Conservation (phyloP, 2,113 vertebrate species). For the Rhabdomys dilectus region DNA sequence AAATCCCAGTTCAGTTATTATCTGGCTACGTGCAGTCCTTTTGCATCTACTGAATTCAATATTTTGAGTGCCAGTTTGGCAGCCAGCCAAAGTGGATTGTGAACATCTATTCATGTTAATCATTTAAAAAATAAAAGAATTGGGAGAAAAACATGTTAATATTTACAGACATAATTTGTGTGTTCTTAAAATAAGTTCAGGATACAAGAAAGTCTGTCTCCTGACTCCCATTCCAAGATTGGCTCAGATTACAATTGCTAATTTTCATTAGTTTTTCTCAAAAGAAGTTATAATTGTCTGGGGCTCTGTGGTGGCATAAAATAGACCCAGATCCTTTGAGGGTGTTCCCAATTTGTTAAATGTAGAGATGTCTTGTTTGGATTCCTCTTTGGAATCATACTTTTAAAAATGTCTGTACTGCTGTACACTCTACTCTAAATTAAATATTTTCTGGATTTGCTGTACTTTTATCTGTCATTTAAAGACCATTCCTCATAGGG, state of each 20-base stretch:
- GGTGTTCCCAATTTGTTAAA: not conserved
- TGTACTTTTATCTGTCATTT: constrained; percentile 19
- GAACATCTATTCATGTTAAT: constrained; percentile 42
- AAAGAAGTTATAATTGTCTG: constrained; percentile 6
- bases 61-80: constrained; percentile 38
- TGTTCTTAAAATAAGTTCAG: constrained; percentile 56
- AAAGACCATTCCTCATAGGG: constrained; percentile 34
- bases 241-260: constrained; percentile 18
- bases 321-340: not conserved
- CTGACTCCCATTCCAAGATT: constrained; percentile 37
- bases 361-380: not conserved
- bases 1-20: constrained; percentile 23
- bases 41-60: constrained; percentile 45
- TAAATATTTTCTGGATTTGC: constrained; percentile 11
- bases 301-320: not conserved
- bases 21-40: constrained; percentile 5
- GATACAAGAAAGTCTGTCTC: constrained; percentile 37
- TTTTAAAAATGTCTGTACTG: not conserved
- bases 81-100: constrained; percentile 30
- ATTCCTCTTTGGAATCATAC: not conserved
- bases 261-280: constrained; percentile 41
- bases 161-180: constrained; percentile 39
- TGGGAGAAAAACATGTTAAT: constrained; percentile 19
- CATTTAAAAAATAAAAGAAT: constrained; percentile 43
- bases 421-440: not conserved